These are phyloP conservation scores for Pluvialis apricaria DNA, from an alignment of 2,113 vertebrate genomes.

Conservation along the genomic window DNA sequence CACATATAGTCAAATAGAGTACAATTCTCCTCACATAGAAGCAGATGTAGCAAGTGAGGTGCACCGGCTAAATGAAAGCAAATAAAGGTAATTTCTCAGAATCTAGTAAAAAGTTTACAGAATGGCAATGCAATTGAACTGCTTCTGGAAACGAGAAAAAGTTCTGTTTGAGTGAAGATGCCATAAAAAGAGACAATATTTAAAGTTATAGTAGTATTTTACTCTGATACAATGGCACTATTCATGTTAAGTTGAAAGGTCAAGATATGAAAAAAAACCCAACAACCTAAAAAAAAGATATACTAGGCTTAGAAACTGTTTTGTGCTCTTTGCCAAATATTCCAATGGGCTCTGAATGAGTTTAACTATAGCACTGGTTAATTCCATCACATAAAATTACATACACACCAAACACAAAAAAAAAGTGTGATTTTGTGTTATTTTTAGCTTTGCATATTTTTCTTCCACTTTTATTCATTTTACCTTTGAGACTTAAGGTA, in stretches of 20 bases:
- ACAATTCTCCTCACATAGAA: not conserved
- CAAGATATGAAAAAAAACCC: not conserved
- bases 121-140: not conserved
- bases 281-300: not conserved
- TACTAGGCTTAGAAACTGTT: not conserved
- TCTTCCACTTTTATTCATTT: conserved; percentile 58
- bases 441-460: conserved; percentile 43
- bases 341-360: not conserved
- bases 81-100: not conserved
- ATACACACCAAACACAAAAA: not conserved
- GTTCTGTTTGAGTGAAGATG: not conserved
- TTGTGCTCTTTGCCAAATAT: conserved; percentile 2
- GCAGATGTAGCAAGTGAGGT: not conserved
- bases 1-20: not conserved
- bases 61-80: not conserved
- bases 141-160: not conserved
- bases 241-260: not conserved
- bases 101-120: not conserved
- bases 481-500: conserved; percentile 52
- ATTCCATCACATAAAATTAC: conserved; percentile 49
- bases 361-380: conserved; percentile 7
- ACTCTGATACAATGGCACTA: not conserved
- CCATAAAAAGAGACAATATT: not conserved
- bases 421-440: conserved; percentile 44
- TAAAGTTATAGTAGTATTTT: not conserved